These are phyloP conservation scores for Cyphomyrus plagiostoma DNA, from an alignment of 2,113 vertebrate genomes.

Conservation along the genomic window DNA sequence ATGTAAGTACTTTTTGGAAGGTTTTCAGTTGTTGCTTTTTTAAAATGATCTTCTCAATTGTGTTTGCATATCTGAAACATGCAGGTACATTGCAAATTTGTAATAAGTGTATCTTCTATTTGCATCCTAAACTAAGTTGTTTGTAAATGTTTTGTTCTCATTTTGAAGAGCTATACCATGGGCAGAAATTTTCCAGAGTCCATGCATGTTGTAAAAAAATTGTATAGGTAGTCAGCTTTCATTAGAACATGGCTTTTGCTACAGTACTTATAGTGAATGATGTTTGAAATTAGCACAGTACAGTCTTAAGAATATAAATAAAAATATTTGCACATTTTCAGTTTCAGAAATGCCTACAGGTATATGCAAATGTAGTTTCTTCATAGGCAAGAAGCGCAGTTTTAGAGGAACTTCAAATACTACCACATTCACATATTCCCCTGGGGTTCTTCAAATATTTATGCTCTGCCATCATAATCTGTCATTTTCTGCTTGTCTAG, in stretches of 20 bases:
- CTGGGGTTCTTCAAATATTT: background rate
- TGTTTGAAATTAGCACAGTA: background rate
- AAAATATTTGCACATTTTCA: background rate
- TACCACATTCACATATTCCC: background rate
- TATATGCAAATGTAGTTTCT: background rate
- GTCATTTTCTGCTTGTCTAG: background rate
- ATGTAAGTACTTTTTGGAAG: background rate
- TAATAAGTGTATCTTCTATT: background rate
- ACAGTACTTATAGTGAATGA: background rate
- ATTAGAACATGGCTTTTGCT: background rate
- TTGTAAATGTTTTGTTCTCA: background rate
- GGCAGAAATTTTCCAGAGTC: background rate
- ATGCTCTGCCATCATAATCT: background rate
- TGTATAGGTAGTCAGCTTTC: background rate
- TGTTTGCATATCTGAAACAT: background rate
- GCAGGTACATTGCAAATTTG: background rate
- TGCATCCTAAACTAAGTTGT: background rate
- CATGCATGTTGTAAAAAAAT: background rate
- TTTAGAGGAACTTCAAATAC: background rate
- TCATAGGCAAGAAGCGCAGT: background rate
- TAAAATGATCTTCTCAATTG: background rate
- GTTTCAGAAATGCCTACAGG: background rate
- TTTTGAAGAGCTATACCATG: background rate
- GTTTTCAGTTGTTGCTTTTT: background rate
- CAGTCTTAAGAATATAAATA: background rate